phyloP scores from a whole-genome alignment of 2,797 vertebrate species.

The Clarias platycephalus region DNA sequence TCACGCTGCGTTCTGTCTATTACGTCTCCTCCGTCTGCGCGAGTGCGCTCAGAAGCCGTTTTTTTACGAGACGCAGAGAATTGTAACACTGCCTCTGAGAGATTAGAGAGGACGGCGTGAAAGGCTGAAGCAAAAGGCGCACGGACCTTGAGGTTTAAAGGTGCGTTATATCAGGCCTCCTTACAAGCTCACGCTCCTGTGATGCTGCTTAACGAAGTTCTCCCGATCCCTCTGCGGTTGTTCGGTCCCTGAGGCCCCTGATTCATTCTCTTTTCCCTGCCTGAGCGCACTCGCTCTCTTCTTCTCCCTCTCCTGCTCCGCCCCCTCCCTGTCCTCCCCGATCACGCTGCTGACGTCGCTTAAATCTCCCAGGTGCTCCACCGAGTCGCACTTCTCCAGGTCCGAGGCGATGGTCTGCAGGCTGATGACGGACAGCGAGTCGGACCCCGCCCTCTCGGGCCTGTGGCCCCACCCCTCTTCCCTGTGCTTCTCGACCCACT shows the following conservation, averaged over 20 bases:
- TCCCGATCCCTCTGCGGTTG: slow-evolving; percentile 59
- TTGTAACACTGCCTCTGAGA: neutral
- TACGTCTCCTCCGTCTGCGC: slow-evolving; percentile 4
- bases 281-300: slow-evolving; percentile 65
- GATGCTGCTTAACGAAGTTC: slow-evolving; percentile 71
- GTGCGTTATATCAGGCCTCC: slow-evolving; percentile 10
- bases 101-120: slow-evolving; percentile 5
- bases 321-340: slow-evolving; percentile 60
- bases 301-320: slow-evolving; percentile 52
- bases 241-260: slow-evolving; percentile 47
- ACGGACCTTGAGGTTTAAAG: slow-evolving; percentile 1
- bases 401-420: slow-evolving; percentile 87
- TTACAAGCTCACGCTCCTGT: slow-evolving; percentile 75
- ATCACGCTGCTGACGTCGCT: slow-evolving; percentile 77
- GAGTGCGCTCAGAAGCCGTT: neutral
- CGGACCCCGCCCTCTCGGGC: slow-evolving; percentile 70
- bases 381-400: slow-evolving; percentile 87
- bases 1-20: slow-evolving; percentile 31
- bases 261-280: slow-evolving; percentile 40
- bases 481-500: slow-evolving; percentile 72
- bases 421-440: slow-evolving; percentile 83
- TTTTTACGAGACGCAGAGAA: neutral
- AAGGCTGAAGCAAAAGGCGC: slow-evolving; percentile 40
- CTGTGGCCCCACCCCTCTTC: slow-evolving; percentile 72
- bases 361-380: slow-evolving; percentile 81